Conservation (phyloP, 1,140 invertebrate species). For the Micrasema minimum region DNA sequence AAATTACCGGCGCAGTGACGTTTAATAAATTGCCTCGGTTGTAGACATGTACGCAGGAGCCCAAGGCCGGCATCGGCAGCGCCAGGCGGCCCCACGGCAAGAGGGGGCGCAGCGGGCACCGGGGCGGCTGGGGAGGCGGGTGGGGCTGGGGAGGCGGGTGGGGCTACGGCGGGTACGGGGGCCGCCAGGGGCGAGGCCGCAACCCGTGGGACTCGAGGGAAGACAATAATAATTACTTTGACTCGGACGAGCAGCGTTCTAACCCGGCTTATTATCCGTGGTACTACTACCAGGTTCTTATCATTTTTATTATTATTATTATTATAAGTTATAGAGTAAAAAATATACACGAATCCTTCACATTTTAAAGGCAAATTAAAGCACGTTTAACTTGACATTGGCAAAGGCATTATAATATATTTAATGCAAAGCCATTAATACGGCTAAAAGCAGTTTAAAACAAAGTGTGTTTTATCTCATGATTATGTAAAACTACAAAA, state of each 20-base stretch:
- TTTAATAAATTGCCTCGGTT: no score
- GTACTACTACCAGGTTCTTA: conserved; percentile 6
- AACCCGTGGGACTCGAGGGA: neutral
- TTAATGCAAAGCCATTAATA: no score
- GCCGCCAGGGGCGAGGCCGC: neutral
- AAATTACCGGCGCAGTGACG: no score
- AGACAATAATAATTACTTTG: neutral
- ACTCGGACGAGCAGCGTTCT: neutral
- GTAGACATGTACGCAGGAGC: neutral
- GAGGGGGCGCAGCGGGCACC: neutral
- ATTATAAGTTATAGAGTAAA: no score
- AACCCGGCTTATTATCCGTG: neutral
- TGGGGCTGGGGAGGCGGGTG: neutral
- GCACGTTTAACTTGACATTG: no score
- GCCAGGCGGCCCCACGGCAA: neutral
- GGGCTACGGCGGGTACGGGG: neutral
- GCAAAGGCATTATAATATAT: no score
- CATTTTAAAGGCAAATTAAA: no score
- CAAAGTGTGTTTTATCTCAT: no score
- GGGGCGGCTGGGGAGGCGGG: neutral
- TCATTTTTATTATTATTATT: no score
- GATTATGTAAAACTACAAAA: no score
- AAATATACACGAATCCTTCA: no score
- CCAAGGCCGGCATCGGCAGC: neutral
- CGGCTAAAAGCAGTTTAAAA: no score